phyloP scores from a whole-genome alignment of 2,888 invertebrate genomes.

The Leucophora obtusa region DNA sequence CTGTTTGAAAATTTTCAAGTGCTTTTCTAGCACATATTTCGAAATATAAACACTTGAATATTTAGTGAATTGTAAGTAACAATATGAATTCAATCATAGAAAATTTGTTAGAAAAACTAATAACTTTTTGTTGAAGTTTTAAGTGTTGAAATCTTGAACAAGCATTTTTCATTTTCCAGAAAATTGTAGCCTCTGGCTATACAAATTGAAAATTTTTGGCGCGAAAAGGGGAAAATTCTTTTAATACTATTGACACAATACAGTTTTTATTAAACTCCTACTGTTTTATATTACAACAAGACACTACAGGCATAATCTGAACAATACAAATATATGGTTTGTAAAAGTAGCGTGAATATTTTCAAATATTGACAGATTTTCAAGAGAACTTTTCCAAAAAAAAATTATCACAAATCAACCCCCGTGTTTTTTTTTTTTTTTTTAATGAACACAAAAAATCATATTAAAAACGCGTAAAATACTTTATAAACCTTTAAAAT shows the following conservation, averaged over 20 bases:
- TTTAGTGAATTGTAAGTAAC: constrained; percentile 54
- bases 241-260: constrained; percentile 6
- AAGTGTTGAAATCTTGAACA: constrained; percentile 29
- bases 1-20: constrained; percentile 27
- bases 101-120: constrained; percentile 17
- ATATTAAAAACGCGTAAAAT: constrained; percentile 53
- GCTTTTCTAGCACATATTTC: background rate
- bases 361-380: constrained; percentile 62
- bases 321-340: constrained; percentile 57
- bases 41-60: constrained; percentile 37
- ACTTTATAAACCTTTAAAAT: constrained; percentile 32
- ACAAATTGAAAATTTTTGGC: background rate
- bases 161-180: constrained; percentile 52
- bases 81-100: constrained; percentile 31
- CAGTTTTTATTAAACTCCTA: constrained; percentile 68
- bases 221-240: constrained; percentile 35
- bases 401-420: constrained; percentile 19
- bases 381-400: constrained; percentile 37
- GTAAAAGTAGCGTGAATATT: constrained; percentile 46
- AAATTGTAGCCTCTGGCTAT: constrained; percentile 45
- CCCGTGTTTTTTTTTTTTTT: constrained; percentile 8
- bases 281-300: constrained; percentile 64
- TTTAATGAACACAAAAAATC: constrained; percentile 5
- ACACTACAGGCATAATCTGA: constrained; percentile 56
- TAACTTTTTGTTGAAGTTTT: background rate